Evolutionary conservation across 2,797 vertebrate species (phyloP), one percentile per base, ranked within the genome.

Genomic region (Crypturellus tataupa): DNA sequence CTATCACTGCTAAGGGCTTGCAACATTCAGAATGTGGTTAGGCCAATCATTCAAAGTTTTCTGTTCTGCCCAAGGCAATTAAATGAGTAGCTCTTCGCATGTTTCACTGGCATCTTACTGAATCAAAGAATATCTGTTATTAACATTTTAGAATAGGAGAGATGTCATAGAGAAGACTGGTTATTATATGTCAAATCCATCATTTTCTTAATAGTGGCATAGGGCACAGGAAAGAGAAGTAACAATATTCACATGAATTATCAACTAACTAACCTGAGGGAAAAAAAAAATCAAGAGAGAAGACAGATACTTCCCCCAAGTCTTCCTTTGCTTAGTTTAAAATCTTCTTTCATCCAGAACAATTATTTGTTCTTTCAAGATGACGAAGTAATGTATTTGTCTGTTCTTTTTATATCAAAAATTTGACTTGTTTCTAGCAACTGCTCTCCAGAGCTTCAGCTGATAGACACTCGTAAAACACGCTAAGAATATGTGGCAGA

Each of bases 21-120:
- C 0, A 53, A 44, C 7, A 51, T 56, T 87, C 14, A 72, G 46
- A 88, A 53, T 3, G 72, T 3, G 4, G 33, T 16, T 31, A 9
- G 13, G 56, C 64, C 5, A 56, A 73, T 6, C 33, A 7, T 39
- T 69, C 31, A 59, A 76, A 70, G 2, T 2, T 80, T 80, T 12
- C 64, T 90, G 47, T 85, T 46, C 44, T 69, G 29, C 3, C 37
- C 3, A 17, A 19, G 47, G 63, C 49, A 82, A 42, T 2, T 0
- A 37, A 84, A 87, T 25, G 25, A 44, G 27, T n/a, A 73, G 10
- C 4, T 53, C 10, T 63, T 68, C 10, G 51, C 8, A 4, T n/a
- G 18, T 39, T 23, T 68, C 56, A 46, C 0, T 0, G 11, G 3
- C 12, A 81, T 9, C 2, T 24, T 0, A 0, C 4, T 68, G 4